Percentiles rank a stretch among this genome's conserved stretches.
These are phyloP conservation scores for Drosophila dunni DNA, from an alignment of 1,140 invertebrate species.

Conservation along the genomic window DNA sequence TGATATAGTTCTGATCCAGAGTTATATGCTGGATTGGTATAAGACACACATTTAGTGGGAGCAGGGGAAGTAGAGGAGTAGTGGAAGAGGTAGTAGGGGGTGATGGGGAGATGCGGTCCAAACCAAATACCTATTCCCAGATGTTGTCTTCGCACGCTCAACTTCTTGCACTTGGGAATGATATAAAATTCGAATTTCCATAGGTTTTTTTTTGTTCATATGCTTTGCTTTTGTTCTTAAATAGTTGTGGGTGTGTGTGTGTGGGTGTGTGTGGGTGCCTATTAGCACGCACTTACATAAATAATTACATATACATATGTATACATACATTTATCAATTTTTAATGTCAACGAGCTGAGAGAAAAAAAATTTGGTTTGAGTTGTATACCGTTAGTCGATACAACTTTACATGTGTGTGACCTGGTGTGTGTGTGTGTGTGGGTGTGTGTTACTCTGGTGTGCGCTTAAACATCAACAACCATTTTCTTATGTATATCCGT, in stretches of 20 bases:
- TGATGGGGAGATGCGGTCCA: constrained; percentile 1
- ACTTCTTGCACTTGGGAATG: constrained; percentile 11
- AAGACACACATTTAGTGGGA: not conserved
- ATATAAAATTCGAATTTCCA: constrained; percentile 43
- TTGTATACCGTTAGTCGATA: constrained; percentile 29
- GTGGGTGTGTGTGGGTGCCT: not conserved
- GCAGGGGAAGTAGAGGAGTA: not conserved
- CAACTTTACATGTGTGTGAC: not conserved
- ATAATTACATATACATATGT: constrained; percentile 21
- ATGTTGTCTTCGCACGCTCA: constrained; percentile 41
- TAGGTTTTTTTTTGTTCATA: constrained; percentile 17
- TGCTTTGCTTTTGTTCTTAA: constrained; percentile 11
- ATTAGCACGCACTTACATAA: constrained; percentile 46
- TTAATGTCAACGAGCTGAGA: constrained; percentile 26
- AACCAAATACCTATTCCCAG: constrained; percentile 24
- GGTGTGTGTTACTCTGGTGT: constrained; percentile 6
- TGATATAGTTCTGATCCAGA: constrained; percentile 14
- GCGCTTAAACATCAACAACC: constrained; percentile 97
- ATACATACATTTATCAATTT: constrained; percentile 33
- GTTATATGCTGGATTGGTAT: constrained; percentile 10
- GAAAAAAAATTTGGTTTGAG: constrained; percentile 7
- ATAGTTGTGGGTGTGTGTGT: constrained; percentile 33
- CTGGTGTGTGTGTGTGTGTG: constrained; percentile 15
- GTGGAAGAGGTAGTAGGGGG: no score
- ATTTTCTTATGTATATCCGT: constrained; percentile 99